A percentile compares a stretch with the other conserved stretches of the same genome.
phyloP scores from a whole-genome alignment of 2,113 vertebrate genomes.

The Corythornis madagascariensis region DNA sequence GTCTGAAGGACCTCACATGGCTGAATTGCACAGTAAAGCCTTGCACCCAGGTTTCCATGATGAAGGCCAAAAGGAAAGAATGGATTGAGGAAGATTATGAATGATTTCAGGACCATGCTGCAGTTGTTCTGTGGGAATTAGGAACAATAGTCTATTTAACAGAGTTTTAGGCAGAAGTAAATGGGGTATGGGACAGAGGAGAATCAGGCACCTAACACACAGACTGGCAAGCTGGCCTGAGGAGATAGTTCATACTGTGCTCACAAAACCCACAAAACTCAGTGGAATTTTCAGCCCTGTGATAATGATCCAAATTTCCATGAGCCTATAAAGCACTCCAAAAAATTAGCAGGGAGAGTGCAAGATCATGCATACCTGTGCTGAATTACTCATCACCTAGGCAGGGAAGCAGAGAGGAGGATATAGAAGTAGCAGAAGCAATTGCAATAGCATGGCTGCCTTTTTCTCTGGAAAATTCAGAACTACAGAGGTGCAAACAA shows the following conservation, averaged over 20 bases:
- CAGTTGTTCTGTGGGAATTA: background rate
- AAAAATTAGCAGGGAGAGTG: conserved; percentile 15
- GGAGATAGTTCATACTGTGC: conserved; percentile 36
- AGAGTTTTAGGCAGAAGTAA: background rate
- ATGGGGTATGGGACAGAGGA: background rate
- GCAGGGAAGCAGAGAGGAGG: background rate
- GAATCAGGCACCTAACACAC: background rate
- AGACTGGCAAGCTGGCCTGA: background rate
- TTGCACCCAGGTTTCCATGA: background rate
- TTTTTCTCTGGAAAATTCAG: background rate
- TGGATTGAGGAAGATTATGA: background rate
- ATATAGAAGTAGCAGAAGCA: background rate
- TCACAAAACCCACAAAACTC: conserved; percentile 39
- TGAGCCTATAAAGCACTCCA: conserved; percentile 10
- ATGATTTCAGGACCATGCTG: background rate
- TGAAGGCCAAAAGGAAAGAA: background rate
- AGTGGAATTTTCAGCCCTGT: conserved; percentile 35
- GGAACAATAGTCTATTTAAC: background rate
- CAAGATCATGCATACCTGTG: conserved; percentile 39
- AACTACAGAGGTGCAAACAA: background rate
- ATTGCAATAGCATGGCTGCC: background rate
- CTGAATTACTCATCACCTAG: background rate
- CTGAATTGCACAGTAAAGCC: background rate
- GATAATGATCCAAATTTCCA: conserved; percentile 68
- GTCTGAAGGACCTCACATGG: background rate